These are phyloP conservation scores for Cathartes aura DNA, from an alignment of 2,113 vertebrate genomes.

Conservation along the genomic window DNA sequence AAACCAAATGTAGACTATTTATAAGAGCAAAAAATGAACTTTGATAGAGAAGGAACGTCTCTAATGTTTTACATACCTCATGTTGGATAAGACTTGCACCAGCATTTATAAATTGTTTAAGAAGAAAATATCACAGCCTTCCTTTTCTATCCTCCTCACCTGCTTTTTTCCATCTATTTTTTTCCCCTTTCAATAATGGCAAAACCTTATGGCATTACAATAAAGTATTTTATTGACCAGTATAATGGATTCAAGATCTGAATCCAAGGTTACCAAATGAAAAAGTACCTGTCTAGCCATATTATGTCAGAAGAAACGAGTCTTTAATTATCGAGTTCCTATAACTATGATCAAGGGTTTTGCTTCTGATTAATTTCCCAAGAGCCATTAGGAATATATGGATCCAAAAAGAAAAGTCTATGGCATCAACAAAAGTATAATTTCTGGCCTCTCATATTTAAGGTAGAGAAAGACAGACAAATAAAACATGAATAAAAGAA, in stretches of 20 bases:
- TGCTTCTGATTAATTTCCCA: not conserved
- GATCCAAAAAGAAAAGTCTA: not conserved
- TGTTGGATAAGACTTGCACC: not conserved
- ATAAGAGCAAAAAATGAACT: not conserved
- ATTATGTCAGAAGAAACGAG: not conserved
- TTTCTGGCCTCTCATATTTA: not conserved
- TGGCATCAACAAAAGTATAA: not conserved
- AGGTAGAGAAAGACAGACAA: not conserved
- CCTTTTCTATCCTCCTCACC: not conserved
- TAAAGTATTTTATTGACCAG: slow-evolving; percentile 33
- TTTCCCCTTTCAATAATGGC: not conserved
- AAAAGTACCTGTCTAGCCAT: not conserved
- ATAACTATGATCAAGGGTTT: not conserved
- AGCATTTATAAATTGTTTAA: not conserved
- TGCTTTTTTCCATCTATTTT: not conserved
- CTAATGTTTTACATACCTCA: not conserved
- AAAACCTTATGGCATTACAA: slow-evolving; percentile 12
- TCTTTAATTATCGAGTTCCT: not conserved
- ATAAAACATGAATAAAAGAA: not conserved
- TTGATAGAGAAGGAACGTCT: not conserved
- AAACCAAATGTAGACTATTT: not conserved
- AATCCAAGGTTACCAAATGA: slow-evolving; percentile 17
- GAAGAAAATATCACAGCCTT: not conserved
- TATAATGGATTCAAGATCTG: not conserved
- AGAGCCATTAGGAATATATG: not conserved